Base-by-base conservation (phyloP, 2,113 vertebrate species). In the Dipodomys merriami region DNA sequence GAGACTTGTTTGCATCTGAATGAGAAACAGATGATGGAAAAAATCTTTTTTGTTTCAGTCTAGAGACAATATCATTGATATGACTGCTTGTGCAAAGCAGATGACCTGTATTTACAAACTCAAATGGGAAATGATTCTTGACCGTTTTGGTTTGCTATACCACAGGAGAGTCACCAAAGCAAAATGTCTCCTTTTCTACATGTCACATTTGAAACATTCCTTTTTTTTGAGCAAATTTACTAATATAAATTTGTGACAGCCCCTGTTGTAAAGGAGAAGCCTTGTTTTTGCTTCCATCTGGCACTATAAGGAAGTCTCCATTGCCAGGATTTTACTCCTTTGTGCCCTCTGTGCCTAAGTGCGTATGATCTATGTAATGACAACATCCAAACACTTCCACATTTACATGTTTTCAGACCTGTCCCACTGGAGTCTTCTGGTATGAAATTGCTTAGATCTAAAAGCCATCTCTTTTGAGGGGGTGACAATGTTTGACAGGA, bases 381-480 rank as follows among this genome's bases (percentile, higher is more conserved):
- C 6, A 29, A 6, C 25, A 35, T 65, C 16, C 71, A 6, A 3
- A 29, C 0, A 1, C 2, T 20, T 27, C 2, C 16, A n/a, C 1
- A 18, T 35, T 12, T 18, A 62, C 49, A 22, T 19, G 64, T 46
- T 81, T 88, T 88, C 25, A 44, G 7, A 46, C 22, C 44, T 46
- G 19, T 23, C 6, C 8, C 57, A 49, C n/a, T 25, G 20, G 65
- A 33, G 33, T 60, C 25, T 62, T 6, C 0, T 53, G 44, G 12
- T 62, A 84, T 67, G 10, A 86, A 60, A 71, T 60, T 80, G 3
- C 25, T 88, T 3, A 68, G n/a, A 2, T 39, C 27, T 84, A 46
- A 91, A 72, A 62, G 27, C 15, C 4, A 15, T 82, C 5, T 2
- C 76, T 10, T 35, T 39, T 39, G 39, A 39, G 39, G 39, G 39